Base-by-base conservation (phyloP, 2,113 vertebrate species). In the Ursus arctos region DNA sequence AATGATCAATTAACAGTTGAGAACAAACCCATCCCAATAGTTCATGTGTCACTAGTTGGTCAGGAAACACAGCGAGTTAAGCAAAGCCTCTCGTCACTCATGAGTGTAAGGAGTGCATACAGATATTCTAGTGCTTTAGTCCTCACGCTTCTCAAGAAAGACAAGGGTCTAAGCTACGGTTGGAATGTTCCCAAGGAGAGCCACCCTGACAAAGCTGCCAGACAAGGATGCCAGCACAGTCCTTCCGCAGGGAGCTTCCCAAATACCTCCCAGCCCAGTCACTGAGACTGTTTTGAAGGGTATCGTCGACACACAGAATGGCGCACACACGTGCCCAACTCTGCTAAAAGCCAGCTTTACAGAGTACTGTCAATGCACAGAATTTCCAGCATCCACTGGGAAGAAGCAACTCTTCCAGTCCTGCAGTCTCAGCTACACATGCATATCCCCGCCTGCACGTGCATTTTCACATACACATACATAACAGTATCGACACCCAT, bases 111-210 rank as follows among this genome's bases (percentile, higher is more conserved):
- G 77, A 92, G 92, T 49, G 71, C 6, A 14, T 5, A 57, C 4
- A 88, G 81, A n/a, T 9, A 24, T 28, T 85, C 55, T 76, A 80
- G 2, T 24, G 11, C 51, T 51, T 82, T 88, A 61, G 79, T 74
- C 57, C 82, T 91, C 79, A 31, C 8, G 19, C 92, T 33, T 76
- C 65, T 86, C 59, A 51, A 81, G 85, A 49, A 81, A 95, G 43
- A 40, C 33, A 28, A 92, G 49, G 26, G 6, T 80, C 86, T 51
- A 24, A 89, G 84, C 76, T 79, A 96, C 28, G 85, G 67, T 47
- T 83, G 92, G 88, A 83, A 93, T 94, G 96, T 88, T 65, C 85
- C 65, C 88, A 82, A 74, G 51, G 47, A 85, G 13, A 82, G 65
- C 18, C n/a, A 28, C 61, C 43, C 63, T 33, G 65, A 57, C 53